phyloP scores from a whole-genome alignment of 2,113 vertebrate genomes.

The Phyllostomus discolor region DNA sequence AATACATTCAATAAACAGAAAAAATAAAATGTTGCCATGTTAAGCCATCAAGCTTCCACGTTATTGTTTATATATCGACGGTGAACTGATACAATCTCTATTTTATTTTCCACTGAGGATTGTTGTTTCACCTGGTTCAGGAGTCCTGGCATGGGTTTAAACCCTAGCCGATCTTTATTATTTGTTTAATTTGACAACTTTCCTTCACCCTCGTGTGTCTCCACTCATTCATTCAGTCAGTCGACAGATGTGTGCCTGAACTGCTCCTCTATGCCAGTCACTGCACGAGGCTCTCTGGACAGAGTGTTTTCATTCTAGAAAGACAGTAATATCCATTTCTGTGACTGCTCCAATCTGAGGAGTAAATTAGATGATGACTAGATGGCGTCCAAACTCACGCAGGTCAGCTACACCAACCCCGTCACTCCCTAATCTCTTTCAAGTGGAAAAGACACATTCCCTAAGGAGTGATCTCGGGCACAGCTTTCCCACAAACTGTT shows the following conservation, averaged over 20 bases:
- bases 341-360: neutral
- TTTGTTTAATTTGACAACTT: neutral
- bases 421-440: neutral
- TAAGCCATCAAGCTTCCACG: neutral
- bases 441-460: neutral
- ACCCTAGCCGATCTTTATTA: neutral
- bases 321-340: neutral
- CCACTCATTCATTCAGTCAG: neutral
- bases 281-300: neutral
- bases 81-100: neutral
- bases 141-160: neutral
- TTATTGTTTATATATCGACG: neutral
- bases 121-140: neutral
- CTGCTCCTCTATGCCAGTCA: neutral
- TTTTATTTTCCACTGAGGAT: slow-evolving; percentile 8
- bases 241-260: neutral
- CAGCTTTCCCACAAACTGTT: neutral
- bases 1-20: neutral
- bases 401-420: rapidly evolving
- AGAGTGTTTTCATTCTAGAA: neutral
- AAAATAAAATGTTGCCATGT: neutral
- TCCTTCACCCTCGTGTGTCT: neutral
- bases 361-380: neutral
- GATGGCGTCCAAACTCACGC: neutral
- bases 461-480: neutral